Base-by-base conservation (phyloP, 2,888 invertebrate species). In the Atrina japonica region DNA sequence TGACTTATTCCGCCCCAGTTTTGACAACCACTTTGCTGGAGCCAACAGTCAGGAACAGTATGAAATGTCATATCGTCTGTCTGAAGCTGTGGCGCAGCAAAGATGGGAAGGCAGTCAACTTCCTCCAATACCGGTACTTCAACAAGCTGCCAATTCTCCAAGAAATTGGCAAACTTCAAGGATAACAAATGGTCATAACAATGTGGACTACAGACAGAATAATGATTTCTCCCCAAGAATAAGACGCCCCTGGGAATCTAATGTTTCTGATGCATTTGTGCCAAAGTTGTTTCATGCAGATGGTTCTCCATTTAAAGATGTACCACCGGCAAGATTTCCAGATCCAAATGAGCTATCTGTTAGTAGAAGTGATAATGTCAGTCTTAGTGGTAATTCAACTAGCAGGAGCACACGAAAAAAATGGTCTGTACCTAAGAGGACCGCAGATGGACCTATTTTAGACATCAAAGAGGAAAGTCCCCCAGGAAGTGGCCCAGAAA, bases 121-220 rank as follows among this genome's bases (percentile, higher is more conserved):
- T 6, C 27, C 49, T 14, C 47, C 49, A 7, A 21, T 61, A 35
- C 45, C 45, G 29, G 14, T 35, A 52, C 68, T 61, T 30, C 49
- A 55, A 21, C 47, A 16, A 14, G 40, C 55, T 40, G 30, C 43
- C 11, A 43, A 40, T 21, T 41, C 69, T 49, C 69, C 69, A 18
- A 49, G 64, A 18, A 64, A 64, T 29, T 56, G 63, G 29, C 50
- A 64, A 56, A 69, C 56, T 9, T 69, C 58, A 58, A 49, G 58
- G 14, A 58, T 43, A 18, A 56, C 56, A 27, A 6, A 61, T 29
- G 49, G 61, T 49, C n/a, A 30, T 29, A 49, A 35, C 21, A 21
- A 41, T 9, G 49, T 18, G n/a, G 23, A 21, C 47, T 3, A 43
- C 30, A 29, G 47, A 61, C 21, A 47, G 49, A 30, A 49, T 40